phyloP scores from a whole-genome alignment of 2,888 invertebrate species.

The Meandrusa payeni region DNA sequence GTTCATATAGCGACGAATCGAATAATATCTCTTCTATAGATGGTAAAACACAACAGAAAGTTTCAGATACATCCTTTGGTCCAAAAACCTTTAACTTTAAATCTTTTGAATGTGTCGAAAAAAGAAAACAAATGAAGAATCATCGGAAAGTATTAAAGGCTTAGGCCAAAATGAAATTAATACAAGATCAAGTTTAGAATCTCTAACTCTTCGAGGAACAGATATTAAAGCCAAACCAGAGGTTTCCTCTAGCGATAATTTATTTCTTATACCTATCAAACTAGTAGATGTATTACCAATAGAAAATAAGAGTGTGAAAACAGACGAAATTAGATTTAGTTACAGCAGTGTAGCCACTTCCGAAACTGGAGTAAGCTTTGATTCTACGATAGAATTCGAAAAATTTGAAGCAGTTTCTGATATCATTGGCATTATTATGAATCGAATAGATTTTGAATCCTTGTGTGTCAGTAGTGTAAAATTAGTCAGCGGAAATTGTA shows the following conservation, averaged over 20 bases:
- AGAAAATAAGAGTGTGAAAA: no score
- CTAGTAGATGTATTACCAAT: no score
- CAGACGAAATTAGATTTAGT: conserved; percentile 25
- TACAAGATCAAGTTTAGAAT: neutral
- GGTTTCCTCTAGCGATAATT: neutral
- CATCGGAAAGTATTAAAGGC: neutral
- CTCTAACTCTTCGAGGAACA: neutral
- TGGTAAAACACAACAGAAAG: no score
- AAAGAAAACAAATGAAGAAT: neutral
- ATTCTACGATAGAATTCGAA: conserved; percentile 69
- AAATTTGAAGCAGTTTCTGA: conserved; percentile 61
- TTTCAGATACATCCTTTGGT: no score
- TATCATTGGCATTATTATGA: conserved; percentile 46
- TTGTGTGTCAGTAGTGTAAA: no score
- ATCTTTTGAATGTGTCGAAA: no score
- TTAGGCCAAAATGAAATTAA: neutral
- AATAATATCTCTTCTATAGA: conserved; percentile 40
- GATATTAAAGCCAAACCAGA: neutral
- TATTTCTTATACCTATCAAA: conserved; percentile 3
- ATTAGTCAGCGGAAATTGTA: no score
- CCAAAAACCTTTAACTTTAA: no score
- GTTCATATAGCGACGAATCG: conserved; percentile 59
- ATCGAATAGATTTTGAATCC: conserved; percentile 42
- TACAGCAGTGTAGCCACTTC: conserved; percentile 47
- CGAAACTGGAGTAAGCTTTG: conserved; percentile 48